Evolutionary conservation across 2,797 vertebrate species (phyloP).

Genomic region (Stomatorhinus walkeri): DNA sequence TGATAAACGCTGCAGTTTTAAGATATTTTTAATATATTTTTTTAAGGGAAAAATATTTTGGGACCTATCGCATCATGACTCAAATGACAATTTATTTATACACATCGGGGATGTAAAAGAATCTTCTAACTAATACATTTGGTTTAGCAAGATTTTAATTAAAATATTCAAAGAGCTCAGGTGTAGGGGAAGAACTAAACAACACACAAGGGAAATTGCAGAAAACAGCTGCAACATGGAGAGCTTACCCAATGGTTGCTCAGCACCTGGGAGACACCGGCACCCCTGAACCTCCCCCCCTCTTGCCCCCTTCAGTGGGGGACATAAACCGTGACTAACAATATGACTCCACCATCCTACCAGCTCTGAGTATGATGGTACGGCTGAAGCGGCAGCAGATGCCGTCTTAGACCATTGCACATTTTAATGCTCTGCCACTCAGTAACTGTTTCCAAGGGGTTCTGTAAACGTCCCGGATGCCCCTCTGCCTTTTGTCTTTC

Average conservation of each 20-base stretch:
- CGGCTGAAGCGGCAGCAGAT: not conserved
- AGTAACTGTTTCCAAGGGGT: not conserved
- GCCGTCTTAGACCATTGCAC: not conserved
- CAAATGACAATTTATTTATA: not conserved
- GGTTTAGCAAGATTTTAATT: not conserved
- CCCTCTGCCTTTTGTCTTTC: not conserved
- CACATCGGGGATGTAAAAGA: not conserved
- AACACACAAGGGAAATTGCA: not conserved
- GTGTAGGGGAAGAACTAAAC: not conserved
- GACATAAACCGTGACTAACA: not conserved
- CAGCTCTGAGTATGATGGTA: not conserved
- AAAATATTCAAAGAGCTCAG: not conserved
- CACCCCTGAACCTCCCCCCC: not conserved
- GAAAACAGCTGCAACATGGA: not conserved
- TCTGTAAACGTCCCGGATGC: not conserved
- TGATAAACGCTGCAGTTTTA: not conserved
- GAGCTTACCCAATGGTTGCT: no score
- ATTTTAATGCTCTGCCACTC: not conserved
- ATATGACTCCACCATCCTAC: not conserved
- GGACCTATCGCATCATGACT: not conserved
- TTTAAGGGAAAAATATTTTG: not conserved
- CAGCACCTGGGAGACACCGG: not conserved
- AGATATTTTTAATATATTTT: not conserved
- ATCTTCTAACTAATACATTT: not conserved
- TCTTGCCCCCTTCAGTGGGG: not conserved